Base-by-base conservation (phyloP, 2,113 vertebrate genomes). In the Poeciliopsis turrubarensis region DNA sequence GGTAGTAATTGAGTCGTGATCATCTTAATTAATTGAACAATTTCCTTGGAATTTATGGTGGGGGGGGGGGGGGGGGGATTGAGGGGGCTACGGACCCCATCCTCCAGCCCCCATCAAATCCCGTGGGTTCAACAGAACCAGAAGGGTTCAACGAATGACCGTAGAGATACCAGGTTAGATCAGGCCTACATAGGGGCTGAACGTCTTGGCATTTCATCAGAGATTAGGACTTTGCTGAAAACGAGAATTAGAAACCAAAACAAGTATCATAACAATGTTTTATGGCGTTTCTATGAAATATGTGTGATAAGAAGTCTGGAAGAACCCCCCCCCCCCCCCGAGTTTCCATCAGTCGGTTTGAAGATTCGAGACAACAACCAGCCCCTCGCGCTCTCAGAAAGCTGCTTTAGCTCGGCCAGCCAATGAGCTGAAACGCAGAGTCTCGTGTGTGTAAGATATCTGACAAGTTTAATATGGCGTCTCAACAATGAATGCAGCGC, bases 1-100 rank as follows among this genome's bases (percentile, higher is more conserved):
- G 96, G 93, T 94, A 96, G 95, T 95, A 95, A 98, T 96, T 95
- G 95, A 94, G 93, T 86, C 93, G 91, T 94, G 95, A 96, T 97
- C 95, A 95, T 93, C 95, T 95, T 96, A 96, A 97, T 96, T 96
- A 97, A 97, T 95, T 96, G 95, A 97, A 96, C 94, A 94, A 94
- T 95, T 95, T 95, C 94, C 94, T 91, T 90, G 88, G 95, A 96
- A 95, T 96, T 95, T 92, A 94, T 92, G 94, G 74, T 78, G 83
- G 92, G 77, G 83, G 34, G 10, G 34, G 10, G 9, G 5, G 5
- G 6, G 5, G 5, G 32, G 7, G 32, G 7, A 1, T 29, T 29
- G 29, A 31, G 30, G 30, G 30, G 30, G 30, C 3, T 31, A 31
- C 82, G 73, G 74, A 88, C 73, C 84, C 82, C 73, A 29, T 72